phyloP scores from a whole-genome alignment of 2,888 invertebrate genomes.

The Dexiosoma caninum region DNA sequence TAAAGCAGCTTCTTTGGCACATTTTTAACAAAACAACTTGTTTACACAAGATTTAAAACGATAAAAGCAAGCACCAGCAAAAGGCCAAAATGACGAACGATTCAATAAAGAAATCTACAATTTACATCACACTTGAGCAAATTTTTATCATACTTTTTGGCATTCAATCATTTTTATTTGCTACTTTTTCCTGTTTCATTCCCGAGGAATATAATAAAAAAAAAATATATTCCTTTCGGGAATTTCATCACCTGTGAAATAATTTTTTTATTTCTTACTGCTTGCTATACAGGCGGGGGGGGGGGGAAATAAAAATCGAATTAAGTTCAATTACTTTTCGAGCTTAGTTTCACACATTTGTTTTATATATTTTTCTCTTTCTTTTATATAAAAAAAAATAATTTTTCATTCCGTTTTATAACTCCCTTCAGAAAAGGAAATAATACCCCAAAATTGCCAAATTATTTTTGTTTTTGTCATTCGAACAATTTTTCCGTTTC shows the following conservation, averaged over 20 bases:
- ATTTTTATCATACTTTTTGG: background rate
- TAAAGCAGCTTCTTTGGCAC: constrained; percentile 6
- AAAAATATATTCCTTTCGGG: constrained; percentile 40
- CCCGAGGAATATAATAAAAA: too few species aligned
- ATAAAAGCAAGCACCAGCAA: background rate
- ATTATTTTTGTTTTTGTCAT: background rate
- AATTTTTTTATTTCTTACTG: background rate
- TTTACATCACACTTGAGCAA: constrained; percentile 19
- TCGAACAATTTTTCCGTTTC: constrained; percentile 20
- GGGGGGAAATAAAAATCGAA: constrained; percentile 59
- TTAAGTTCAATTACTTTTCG: constrained; percentile 66
- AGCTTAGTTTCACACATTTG: constrained; percentile 52
- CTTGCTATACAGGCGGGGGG: background rate
- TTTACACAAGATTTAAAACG: constrained; percentile 17
- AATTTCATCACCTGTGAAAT: constrained; percentile 61
- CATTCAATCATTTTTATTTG: constrained; percentile 11
- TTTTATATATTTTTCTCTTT: constrained; percentile 16
- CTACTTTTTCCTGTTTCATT: background rate
- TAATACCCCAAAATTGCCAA: too few species aligned
- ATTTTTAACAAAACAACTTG: constrained; percentile 23
- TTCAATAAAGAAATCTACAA: constrained; percentile 29
- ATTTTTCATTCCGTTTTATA: constrained; percentile 10
- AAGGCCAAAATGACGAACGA: background rate
- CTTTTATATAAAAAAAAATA: background rate
- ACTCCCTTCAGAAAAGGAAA: constrained; percentile 11